Evolutionary conservation across 37 sponge, comb jelly and placozoan species (phyloP).

Genomic region (Oopsacas minuta): DNA sequence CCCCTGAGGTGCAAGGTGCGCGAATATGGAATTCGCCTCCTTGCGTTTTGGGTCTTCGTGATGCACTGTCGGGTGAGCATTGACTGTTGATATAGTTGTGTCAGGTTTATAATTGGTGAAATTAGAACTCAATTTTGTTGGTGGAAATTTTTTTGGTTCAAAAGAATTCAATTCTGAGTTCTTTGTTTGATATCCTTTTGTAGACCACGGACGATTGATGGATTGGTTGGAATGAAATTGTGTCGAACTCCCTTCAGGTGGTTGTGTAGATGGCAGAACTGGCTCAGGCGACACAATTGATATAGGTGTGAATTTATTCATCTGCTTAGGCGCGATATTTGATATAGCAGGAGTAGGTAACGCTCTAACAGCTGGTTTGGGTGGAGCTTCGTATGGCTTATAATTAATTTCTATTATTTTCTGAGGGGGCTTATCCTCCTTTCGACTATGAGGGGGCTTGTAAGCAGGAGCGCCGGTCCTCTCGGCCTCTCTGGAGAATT

Average conservation of each 20-base stretch:
- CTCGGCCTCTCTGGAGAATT: constrained; percentile 51
- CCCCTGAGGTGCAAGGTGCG: not conserved
- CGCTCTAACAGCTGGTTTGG: not conserved
- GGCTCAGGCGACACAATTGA: not conserved
- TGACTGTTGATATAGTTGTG: not conserved
- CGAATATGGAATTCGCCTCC: not conserved
- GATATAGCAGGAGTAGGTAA: not conserved
- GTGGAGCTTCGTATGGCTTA: not conserved
- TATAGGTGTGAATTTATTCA: not conserved
- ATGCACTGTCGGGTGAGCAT: not conserved
- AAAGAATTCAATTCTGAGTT: not conserved
- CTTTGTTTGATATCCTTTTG: not conserved
- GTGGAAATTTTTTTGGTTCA: not conserved
- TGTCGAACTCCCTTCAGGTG: not conserved
- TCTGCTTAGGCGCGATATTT: not conserved
- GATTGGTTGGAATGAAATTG: not conserved
- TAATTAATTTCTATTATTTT: not conserved
- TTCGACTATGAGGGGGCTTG: constrained; percentile 38
- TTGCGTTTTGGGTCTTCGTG: not conserved
- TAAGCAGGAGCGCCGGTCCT: constrained; percentile 49
- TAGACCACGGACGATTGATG: not conserved
- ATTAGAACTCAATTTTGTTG: not conserved
- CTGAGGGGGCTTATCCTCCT: not conserved
- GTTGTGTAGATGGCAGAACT: not conserved
- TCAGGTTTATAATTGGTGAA: not conserved